Percentiles rank a stretch among this genome's conserved stretches.
Conservation (phyloP, 2,797 vertebrate genomes). For the Onychomys torridus region DNA sequence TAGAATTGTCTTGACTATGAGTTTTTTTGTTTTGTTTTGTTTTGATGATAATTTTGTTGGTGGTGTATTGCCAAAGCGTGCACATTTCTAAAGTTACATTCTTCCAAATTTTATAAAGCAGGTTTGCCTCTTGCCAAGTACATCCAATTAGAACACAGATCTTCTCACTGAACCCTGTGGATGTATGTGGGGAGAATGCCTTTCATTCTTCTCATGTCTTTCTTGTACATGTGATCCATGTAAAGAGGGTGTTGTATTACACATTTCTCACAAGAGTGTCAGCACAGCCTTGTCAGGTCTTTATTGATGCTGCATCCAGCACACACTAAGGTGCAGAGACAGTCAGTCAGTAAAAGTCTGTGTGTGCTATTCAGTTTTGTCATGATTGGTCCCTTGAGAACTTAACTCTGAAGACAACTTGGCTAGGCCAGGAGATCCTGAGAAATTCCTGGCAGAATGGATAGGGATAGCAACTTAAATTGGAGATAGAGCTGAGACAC, state of each 20-base stretch:
- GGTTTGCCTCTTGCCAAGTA: constrained; percentile 34
- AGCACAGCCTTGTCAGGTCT: constrained; percentile 66
- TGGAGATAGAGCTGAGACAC: constrained; percentile 67
- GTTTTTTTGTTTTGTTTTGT: constrained; percentile 31
- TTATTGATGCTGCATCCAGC: constrained; percentile 68
- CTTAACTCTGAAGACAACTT: constrained; percentile 78
- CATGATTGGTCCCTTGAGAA: constrained; percentile 84
- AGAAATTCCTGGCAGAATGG: constrained; percentile 74
- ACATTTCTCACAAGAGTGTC: constrained; percentile 60
- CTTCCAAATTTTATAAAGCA: background rate
- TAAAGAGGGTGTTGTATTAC: constrained; percentile 51
- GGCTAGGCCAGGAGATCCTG: constrained; percentile 79
- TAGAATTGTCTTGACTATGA: constrained; percentile 5
- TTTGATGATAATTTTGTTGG: constrained; percentile 23
- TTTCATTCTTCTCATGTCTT: background rate
- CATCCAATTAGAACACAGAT: constrained; percentile 6
- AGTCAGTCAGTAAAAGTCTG: constrained; percentile 56
- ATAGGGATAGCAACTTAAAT: constrained; percentile 69
- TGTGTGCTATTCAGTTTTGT: constrained; percentile 72
- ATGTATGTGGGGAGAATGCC: background rate
- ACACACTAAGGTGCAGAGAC: constrained; percentile 68
- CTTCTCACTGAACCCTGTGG: background rate
- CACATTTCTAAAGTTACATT: constrained; percentile 1
- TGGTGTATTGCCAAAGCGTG: background rate
- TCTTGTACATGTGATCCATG: background rate